Evolutionary conservation across 2,888 invertebrate genomes (phyloP).

Genomic region (Leucophenga montana): DNA sequence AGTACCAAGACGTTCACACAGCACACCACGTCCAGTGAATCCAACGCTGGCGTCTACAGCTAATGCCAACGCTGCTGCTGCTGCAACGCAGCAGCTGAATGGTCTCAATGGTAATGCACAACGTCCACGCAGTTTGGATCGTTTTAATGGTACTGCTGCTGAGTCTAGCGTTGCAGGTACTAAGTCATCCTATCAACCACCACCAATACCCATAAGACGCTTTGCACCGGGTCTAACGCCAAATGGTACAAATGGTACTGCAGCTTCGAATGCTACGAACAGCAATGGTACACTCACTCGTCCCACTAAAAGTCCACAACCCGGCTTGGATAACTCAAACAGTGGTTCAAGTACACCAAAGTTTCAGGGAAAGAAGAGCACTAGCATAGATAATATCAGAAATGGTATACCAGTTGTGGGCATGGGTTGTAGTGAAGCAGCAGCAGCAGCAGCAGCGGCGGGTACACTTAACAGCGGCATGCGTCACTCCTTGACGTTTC

Average conservation of each 20-base stretch:
- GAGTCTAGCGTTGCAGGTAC: conserved; percentile 44
- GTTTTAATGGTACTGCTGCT: conserved; percentile 62
- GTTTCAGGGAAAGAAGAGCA: conserved; percentile 61
- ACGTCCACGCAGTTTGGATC: conserved; percentile 71
- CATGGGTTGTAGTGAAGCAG: not conserved
- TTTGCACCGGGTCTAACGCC: conserved; percentile 47
- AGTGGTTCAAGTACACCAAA: conserved; percentile 35
- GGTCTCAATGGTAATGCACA: conserved; percentile 53
- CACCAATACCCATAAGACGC: conserved; percentile 70
- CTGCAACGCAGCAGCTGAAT: conserved; percentile 37
- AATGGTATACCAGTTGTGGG: conserved; percentile 35
- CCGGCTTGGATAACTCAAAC: conserved; percentile 21
- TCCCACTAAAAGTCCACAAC: conserved; percentile 51
- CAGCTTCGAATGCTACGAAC: conserved; percentile 33
- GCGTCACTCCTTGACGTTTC: conserved; percentile 72
- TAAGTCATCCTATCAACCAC: conserved; percentile 60
- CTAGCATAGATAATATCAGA: conserved; percentile 65
- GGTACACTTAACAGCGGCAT: conserved; percentile 50
- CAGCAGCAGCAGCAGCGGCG: not conserved
- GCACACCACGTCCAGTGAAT: conserved; percentile 68
- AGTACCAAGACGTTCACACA: conserved; percentile 72
- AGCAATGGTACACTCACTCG: conserved; percentile 50
- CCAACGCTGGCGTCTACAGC: conserved; percentile 44
- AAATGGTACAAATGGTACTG: not conserved
- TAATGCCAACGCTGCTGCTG: conserved; percentile 33